phyloP scores from a whole-genome alignment of 2,113 vertebrate species.

The Apaloderma vittatum region DNA sequence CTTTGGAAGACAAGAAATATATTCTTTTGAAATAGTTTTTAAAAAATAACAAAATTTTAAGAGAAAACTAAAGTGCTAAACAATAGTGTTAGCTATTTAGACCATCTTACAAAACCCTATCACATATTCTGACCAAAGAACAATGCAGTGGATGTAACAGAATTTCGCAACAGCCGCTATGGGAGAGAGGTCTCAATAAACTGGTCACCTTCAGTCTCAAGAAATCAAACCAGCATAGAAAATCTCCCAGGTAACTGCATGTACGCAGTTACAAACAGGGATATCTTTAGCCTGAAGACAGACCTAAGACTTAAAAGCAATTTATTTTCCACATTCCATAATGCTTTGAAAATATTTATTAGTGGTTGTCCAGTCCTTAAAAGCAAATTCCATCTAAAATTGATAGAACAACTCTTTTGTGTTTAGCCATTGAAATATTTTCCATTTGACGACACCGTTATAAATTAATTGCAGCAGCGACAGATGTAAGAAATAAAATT shows the following conservation, averaged over 20 bases:
- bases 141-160: background rate
- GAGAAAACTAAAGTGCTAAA: background rate
- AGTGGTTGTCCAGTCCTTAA: background rate
- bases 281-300: background rate
- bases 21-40: background rate
- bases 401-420: background rate
- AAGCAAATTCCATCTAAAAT: constrained; percentile 1
- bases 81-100: background rate
- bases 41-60: background rate
- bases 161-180: background rate
- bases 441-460: background rate
- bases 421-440: background rate
- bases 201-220: background rate
- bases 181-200: background rate
- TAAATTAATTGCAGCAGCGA: constrained; percentile 33
- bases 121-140: background rate
- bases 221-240: background rate
- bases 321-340: background rate
- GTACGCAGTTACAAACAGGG: background rate
- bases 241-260: background rate
- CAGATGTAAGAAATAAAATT: constrained; percentile 2
- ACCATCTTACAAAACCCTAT: background rate
- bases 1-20: background rate
- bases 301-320: background rate
- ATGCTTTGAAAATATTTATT: constrained; percentile 17